These are phyloP conservation scores for Brachionus paranguensis DNA, from an alignment of 1,140 invertebrate genomes.

Conservation along the genomic window DNA sequence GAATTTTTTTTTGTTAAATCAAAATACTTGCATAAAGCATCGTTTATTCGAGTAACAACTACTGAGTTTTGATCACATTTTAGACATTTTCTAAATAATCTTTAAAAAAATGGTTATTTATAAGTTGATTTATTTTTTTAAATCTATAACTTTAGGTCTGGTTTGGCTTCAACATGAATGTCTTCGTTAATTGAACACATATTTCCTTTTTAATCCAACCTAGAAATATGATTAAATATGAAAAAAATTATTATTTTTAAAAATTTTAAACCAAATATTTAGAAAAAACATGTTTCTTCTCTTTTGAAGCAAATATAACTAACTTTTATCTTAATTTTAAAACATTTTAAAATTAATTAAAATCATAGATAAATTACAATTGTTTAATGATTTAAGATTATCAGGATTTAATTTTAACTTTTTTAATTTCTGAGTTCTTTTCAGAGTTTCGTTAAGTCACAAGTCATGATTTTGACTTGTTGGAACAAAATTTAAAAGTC, in stretches of 20 bases:
- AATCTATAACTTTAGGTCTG: not conserved
- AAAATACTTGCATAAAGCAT: constrained; percentile 21
- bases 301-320: not conserved
- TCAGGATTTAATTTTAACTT: too few relatives aligned
- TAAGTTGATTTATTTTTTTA: too few relatives aligned
- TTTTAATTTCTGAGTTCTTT: too few relatives aligned
- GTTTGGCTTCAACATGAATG: not conserved
- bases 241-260: not conserved
- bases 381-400: too few relatives aligned
- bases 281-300: not conserved
- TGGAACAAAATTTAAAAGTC: too few relatives aligned
- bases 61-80: constrained; percentile 32
- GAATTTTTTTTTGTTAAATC: not conserved
- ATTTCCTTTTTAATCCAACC: not conserved
- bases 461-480: too few relatives aligned
- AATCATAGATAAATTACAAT: too few relatives aligned
- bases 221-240: not conserved
- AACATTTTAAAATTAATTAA: too few relatives aligned
- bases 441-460: too few relatives aligned
- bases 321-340: not conserved
- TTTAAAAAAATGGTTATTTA: not conserved
- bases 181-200: not conserved
- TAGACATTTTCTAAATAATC: constrained; percentile 24
- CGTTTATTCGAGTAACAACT: constrained; percentile 21
- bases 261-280: not conserved